Percentiles rank a stretch among this genome's conserved stretches.
phyloP scores from a whole-genome alignment of 2,888 invertebrate species.

The Bellardia bayeri region DNA sequence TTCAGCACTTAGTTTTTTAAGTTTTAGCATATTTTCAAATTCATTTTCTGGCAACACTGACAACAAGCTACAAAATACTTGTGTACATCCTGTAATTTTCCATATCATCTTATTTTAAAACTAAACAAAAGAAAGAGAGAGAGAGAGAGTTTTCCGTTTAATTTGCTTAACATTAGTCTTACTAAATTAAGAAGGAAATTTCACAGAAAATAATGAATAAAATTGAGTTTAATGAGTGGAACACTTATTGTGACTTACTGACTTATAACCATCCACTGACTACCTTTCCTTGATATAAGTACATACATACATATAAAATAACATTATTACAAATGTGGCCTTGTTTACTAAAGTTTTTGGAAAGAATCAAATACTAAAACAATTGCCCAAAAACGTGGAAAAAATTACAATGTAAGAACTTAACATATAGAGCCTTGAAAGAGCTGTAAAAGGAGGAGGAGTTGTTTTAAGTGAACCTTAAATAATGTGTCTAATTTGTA shows the following conservation, averaged over 20 bases:
- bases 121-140: background rate
- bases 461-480: background rate
- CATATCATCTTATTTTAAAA: conserved; percentile 12
- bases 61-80: conserved; percentile 14
- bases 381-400: background rate
- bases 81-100: conserved; percentile 50
- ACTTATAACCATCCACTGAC: background rate
- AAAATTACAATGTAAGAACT: background rate
- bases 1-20: too few species aligned
- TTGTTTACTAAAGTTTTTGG: conserved; percentile 35
- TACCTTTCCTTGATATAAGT: background rate
- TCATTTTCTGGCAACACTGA: too few species aligned
- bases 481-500: conserved; percentile 18
- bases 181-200: background rate
- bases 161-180: background rate
- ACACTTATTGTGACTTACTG: background rate
- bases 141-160: background rate
- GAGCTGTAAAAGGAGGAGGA: background rate
- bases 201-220: conserved; percentile 18
- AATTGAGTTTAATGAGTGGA: conserved; percentile 45
- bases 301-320: background rate
- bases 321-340: conserved; percentile 53
- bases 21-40: too few species aligned
- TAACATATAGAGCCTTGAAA: background rate
- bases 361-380: background rate